phyloP scores from a whole-genome alignment of 2,888 invertebrate species.

The Limnephilus marmoratus region DNA sequence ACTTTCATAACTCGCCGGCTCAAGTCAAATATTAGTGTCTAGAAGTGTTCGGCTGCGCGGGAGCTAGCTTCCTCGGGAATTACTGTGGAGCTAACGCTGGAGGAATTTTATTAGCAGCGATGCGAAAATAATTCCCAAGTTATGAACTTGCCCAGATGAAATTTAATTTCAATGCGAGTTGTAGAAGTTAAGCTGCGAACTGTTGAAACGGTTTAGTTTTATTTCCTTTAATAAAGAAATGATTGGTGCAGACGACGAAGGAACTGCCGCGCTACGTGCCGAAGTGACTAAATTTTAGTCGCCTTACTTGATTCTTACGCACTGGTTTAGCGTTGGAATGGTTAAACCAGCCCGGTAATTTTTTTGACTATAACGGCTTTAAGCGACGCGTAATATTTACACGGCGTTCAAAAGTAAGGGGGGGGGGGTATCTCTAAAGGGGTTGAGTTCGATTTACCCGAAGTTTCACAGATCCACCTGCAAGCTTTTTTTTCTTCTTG shows the following conservation, averaged over 20 bases:
- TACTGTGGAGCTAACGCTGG: not conserved
- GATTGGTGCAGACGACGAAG: not conserved
- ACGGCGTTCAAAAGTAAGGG: too few relatives aligned
- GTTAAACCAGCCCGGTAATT: too few relatives aligned
- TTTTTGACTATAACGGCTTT: too few relatives aligned
- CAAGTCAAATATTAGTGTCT: constrained; percentile 26
- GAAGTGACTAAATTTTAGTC: not conserved
- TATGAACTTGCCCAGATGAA: not conserved
- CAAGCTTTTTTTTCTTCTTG: too few relatives aligned
- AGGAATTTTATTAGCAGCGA: constrained; percentile 32
- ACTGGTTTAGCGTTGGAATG: too few relatives aligned
- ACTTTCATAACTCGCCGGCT: not conserved
- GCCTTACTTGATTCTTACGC: too few relatives aligned
- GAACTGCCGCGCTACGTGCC: not conserved
- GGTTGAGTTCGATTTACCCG: too few relatives aligned
- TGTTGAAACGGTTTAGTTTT: not conserved
- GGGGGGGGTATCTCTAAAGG: too few relatives aligned
- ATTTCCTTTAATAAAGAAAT: not conserved
- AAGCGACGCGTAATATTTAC: too few relatives aligned
- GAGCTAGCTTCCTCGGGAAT: constrained; percentile 22
- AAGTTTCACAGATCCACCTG: too few relatives aligned
- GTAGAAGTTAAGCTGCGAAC: not conserved
- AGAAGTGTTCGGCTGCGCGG: constrained; percentile 4
- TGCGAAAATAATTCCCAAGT: constrained; percentile 21
- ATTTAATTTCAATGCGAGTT: constrained; percentile 14